Percentiles rank a stretch among this genome's conserved stretches.
Evolutionary conservation across 2,113 vertebrate species (phyloP).

Genomic region (Nesoenas mayeri): DNA sequence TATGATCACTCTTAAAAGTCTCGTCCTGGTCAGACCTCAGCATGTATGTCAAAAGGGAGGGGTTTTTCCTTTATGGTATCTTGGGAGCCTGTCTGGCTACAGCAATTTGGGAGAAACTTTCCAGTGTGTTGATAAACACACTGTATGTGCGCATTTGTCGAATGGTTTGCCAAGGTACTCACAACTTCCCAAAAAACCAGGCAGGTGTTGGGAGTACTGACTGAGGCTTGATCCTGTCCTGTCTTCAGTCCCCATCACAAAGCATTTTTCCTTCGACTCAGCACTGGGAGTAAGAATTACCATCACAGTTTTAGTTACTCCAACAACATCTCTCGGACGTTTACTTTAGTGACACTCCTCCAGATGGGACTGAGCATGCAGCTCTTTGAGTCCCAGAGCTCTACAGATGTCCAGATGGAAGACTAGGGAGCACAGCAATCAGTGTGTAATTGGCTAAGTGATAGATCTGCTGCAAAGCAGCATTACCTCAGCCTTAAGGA

Average conservation of each 20-base stretch:
- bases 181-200: not conserved
- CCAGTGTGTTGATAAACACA: not conserved
- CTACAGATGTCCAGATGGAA: conserved; percentile 59
- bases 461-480: conserved; percentile 59
- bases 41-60: not conserved
- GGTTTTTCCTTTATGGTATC: not conserved
- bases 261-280: not conserved
- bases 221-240: not conserved
- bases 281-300: not conserved
- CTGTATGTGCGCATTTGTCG: not conserved
- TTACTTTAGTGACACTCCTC: conserved; percentile 42
- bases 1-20: not conserved
- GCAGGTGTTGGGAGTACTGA: not conserved
- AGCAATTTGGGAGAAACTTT: not conserved
- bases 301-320: conserved; percentile 21
- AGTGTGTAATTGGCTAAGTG: conserved; percentile 63
- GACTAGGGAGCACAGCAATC: conserved; percentile 36
- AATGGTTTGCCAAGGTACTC: not conserved
- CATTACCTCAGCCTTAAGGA: conserved; percentile 59
- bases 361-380: conserved; percentile 51
- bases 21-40: not conserved
- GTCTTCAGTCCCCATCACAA: not conserved
- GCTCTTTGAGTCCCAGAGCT: conserved; percentile 49
- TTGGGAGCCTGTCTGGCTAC: not conserved
- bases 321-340: conserved; percentile 39